Base-by-base conservation (phyloP, 2,888 invertebrate genomes). In the Fragum fragum region DNA sequence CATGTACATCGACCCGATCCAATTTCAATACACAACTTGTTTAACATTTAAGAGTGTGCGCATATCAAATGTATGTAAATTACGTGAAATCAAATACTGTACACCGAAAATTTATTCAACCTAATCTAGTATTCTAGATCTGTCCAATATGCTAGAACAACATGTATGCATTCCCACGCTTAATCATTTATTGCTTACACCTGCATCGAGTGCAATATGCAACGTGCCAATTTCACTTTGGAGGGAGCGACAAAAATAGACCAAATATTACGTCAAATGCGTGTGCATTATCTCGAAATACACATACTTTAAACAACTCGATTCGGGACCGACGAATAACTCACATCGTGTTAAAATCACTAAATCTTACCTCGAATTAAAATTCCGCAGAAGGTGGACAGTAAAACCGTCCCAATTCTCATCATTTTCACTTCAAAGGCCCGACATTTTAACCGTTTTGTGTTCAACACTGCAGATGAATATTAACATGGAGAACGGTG, bases 351-450 rank as follows among this genome's bases (percentile, higher is more conserved):
- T 61, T 0, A 32, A n/a, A n/a, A 61, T 61, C 7, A 11, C 23
- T 9, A 21, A 66, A 66, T 1, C 66, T 42, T 42, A 66, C 66
- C 66, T 66, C 32, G n/a, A 14, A 7, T 32, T 6, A 36, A 39
- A 66, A 42, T 42, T 66, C 66, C 66, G 42, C 39, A 42, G 42
- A 66, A 21, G 21, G 42, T 36, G 66, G 66, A 66, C 42, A 66
- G 66, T 23, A 66, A 26, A 66, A 66, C 5, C 18, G 66, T 21
- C 66, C 66, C 42, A 42, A 66, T 26, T 66, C 71, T 83, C 83
- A 79, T 71, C 83, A 83, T 79, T 77, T 79, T 79, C 68, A 21
- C 26, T 39, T 83, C 73, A 73, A 79, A 83, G 29, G 18, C 26
- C 73, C 69, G 74, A 74, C 83, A 83, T 83, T 79, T 76, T 79